Evolutionary conservation across 1,140 invertebrate species (phyloP), one percentile per base, ranked within the genome.

Genomic region (Lucilia sericata): DNA sequence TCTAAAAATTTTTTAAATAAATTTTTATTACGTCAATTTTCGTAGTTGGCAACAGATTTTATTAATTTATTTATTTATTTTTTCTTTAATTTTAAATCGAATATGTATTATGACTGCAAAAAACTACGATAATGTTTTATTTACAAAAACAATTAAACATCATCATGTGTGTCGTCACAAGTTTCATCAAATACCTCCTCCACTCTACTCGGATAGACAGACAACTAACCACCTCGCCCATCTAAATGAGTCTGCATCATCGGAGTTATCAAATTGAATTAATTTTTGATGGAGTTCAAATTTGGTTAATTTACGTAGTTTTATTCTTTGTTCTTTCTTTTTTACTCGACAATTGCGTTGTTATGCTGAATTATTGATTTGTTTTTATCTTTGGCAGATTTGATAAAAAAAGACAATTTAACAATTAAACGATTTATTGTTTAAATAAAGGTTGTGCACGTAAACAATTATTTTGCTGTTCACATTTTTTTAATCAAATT

Each of bases 121-220:
- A 10, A 42, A 42, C 25, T 30, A 42, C 10, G 5, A 42, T 42
- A 42, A 42, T 42, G 10, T 42, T 42, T 42, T 42, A 5, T 30
- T 17, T 19, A 78, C 75, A 78, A 47, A 14, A 78, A 47, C 34
- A 42, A 78, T 10, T n/a, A 19, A n/a, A 42, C 34, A 42, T 78
- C 36, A 78, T 78, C 75, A 78, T 78, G 75, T 42, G 34, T 78
- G 75, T 78, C 75, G 75, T 78, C 75, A 78, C 75, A 78, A 78
- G 75, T 19, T 78, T n/a, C 75, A 5, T 34, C 17, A 78, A n/a
- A 42, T 34, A n/a, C 75, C 75, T n/a, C 36, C 75, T 36, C 14
- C 55, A n/a, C 55, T 60, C 55, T 60, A 12, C 5, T 60, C 14
- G 5, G 5, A 2, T 30, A 30, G 25, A 30, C 25, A 30, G 25